Evolutionary conservation across 2,113 vertebrate species (phyloP).

Genomic region (Lichenostomus cassidix): DNA sequence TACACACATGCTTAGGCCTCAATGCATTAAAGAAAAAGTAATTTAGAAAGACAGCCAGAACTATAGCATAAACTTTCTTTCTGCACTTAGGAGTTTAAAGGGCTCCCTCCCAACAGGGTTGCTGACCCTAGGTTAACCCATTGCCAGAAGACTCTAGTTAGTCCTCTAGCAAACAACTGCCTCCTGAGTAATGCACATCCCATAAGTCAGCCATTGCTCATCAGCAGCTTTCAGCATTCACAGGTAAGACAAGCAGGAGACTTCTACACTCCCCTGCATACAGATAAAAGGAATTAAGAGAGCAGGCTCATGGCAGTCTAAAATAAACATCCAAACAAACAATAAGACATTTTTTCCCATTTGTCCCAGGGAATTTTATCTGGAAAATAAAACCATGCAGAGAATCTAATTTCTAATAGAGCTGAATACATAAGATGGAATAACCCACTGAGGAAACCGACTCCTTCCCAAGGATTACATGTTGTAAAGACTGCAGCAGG

Average conservation of each 20-base stretch:
- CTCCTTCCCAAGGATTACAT: slow-evolving; percentile 38
- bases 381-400: slow-evolving; percentile 55
- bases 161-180: neutral
- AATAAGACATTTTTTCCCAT: neutral
- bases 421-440: slow-evolving; percentile 40
- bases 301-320: slow-evolving; percentile 21
- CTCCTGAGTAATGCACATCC: neutral
- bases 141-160: slow-evolving; percentile 3
- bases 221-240: slow-evolving; percentile 3
- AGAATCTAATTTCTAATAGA: slow-evolving; percentile 51
- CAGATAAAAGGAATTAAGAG: slow-evolving; percentile 53
- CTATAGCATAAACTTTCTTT: neutral
- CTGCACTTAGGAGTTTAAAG: neutral
- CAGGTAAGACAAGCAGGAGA: slow-evolving; percentile 3
- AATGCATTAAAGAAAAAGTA: neutral
- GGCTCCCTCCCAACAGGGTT: neutral
- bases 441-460: slow-evolving; percentile 29
- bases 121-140: neutral
- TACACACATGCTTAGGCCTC: neutral
- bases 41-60: slow-evolving; percentile 11
- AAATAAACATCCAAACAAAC: slow-evolving; percentile 53
- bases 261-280: neutral
- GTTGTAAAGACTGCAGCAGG: neutral
- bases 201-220: neutral
- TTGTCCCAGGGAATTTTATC: slow-evolving; percentile 53